Evolutionary conservation across 2,888 invertebrate genomes (phyloP), one percentile per base, ranked within the genome.

Genomic region (Hirtodrosophila duncani): DNA sequence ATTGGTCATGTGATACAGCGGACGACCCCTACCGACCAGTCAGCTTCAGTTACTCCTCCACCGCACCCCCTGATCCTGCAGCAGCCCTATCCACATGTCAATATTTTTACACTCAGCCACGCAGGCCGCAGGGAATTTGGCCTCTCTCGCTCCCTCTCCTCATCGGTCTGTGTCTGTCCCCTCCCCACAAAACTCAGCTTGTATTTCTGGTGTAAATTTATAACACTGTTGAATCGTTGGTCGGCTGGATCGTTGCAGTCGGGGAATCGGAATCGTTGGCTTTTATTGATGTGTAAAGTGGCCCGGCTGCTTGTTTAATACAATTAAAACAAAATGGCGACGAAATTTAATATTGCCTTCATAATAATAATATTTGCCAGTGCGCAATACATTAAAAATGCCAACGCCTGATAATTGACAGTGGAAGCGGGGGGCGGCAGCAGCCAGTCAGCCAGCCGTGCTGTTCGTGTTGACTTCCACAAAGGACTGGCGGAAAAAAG

Each of bases 241-340:
- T 9, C 7, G 1, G 10, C 26, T 17, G 18, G n/a, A n/a, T n/a
- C n/a, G 53, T 63, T 51, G 36, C 41, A 33, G 51, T 58, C 51
- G 38, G 31, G 10, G 24, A 26, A 21, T 13, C 30, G 27, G 27
- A 11, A 39, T 20, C 42, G 50, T 26, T 17, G 8, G 13, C 26
- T 52, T 61, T 63, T 72, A 72, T 78, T 72, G 81, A 82, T 72
- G 75, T 82, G 81, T 80, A 80, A 80, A 75, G 74, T 75, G 81
- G n/a, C n/a, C 61, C 61, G 44, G 64, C 72, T 43, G 50, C n/a
- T 77, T 71, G 74, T 77, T 75, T 77, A 80, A 77, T 78, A 74
- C 80, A 81, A 82, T 82, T 81, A 77, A 82, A 82, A 77, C 57
- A 58, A 66, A 65, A n/a, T n/a, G n/a, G n/a, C n/a, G n/a, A n/a